phyloP scores from a whole-genome alignment of 2,888 invertebrate species.

The Lasius platythorax region DNA sequence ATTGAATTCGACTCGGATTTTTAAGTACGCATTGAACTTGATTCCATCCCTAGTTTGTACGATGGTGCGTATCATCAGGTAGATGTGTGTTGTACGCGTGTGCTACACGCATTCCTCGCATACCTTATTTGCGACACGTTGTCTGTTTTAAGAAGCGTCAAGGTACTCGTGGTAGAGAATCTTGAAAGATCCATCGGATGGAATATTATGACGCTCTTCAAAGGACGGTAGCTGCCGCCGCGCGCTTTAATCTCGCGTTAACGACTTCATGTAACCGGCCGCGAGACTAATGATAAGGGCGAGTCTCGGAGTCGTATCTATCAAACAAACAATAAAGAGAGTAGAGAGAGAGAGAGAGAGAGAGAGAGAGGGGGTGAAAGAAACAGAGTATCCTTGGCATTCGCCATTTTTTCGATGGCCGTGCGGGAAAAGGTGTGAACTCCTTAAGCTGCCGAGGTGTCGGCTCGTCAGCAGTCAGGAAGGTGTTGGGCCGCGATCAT shows the following conservation, averaged over 20 bases:
- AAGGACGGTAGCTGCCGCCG: constrained; percentile 44
- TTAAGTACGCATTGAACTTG: too few species aligned
- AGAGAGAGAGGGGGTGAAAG: constrained; percentile 11
- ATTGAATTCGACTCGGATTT: too few species aligned
- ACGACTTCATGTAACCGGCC: constrained; percentile 54
- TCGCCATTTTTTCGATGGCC: constrained; percentile 67
- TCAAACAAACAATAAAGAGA: constrained; percentile 75
- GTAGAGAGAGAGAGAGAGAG: constrained; percentile 39
- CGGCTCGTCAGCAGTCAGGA: constrained; percentile 83
- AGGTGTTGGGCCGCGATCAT: constrained; percentile 85
- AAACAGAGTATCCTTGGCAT: constrained; percentile 60
- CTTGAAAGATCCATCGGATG: constrained; percentile 9
- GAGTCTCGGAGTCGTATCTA: constrained; percentile 72
- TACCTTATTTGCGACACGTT: not conserved
- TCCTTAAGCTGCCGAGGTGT: constrained; percentile 80
- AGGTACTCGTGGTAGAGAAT: not conserved
- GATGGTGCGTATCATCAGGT: not conserved
- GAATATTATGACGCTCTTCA: constrained; percentile 39
- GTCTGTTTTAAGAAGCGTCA: not conserved
- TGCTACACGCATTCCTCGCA: not conserved
- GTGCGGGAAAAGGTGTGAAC: constrained; percentile 83
- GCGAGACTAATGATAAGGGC: constrained; percentile 73
- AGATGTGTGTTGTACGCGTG: too few species aligned
- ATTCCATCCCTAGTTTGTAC: not conserved
- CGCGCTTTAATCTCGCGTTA: constrained; percentile 55